Evolutionary conservation across 2,113 vertebrate genomes (phyloP).

Genomic region (Ancistrus triradiatus): DNA sequence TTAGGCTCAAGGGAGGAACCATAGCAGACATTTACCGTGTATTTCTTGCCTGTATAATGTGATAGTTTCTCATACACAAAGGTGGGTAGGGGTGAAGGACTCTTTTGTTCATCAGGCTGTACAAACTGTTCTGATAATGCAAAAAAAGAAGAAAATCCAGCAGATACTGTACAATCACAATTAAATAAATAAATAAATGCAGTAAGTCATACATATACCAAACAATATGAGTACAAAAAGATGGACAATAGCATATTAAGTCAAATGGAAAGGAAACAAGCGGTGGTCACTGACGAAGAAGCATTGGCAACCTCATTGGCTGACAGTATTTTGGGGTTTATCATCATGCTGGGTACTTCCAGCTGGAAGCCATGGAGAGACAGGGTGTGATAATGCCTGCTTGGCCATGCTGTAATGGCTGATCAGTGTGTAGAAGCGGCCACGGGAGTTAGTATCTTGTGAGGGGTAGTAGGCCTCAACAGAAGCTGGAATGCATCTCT

Average conservation of each 20-base stretch:
- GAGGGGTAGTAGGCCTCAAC: constrained; percentile 94
- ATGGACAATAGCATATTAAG: constrained; percentile 17
- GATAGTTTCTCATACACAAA: constrained; percentile 21
- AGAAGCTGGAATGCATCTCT: constrained; percentile 94
- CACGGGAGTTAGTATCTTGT: constrained; percentile 90
- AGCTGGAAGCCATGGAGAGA: constrained; percentile 91
- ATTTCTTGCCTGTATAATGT: constrained; percentile 47
- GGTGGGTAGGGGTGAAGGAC: constrained; percentile 2
- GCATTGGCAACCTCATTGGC: constrained; percentile 70
- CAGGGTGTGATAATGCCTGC: constrained; percentile 92
- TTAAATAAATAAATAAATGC: constrained; percentile 36
- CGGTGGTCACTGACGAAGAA: constrained; percentile 3
- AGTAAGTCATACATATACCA: constrained; percentile 2
- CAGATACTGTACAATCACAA: constrained; percentile 68
- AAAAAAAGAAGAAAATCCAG: constrained; percentile 81
- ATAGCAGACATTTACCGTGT: constrained; percentile 49
- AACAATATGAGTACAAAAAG: constrained; percentile 35
- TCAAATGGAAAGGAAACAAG: neutral
- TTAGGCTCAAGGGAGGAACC: constrained; percentile 49
- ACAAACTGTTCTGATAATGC: constrained; percentile 62
- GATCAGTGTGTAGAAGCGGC: constrained; percentile 97
- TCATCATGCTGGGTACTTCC: constrained; percentile 78
- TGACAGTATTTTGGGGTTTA: constrained; percentile 82
- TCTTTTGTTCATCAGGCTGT: constrained; percentile 42
- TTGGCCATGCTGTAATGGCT: constrained; percentile 99